These are phyloP conservation scores for Andrena minutula DNA, from an alignment of 2,888 invertebrate genomes.

Conservation along the genomic window DNA sequence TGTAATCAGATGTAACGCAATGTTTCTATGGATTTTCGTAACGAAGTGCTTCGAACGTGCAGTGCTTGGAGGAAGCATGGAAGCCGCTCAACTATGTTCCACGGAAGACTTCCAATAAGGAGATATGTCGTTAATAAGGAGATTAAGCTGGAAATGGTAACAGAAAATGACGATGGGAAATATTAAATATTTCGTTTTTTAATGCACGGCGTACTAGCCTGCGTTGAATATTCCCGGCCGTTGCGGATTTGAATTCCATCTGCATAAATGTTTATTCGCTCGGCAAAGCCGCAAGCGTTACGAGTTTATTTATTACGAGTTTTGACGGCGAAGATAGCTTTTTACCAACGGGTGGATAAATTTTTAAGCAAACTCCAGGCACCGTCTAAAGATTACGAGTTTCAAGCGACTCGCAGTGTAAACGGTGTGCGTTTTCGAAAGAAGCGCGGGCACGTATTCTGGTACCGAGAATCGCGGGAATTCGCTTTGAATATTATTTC, in stretches of 20 bases:
- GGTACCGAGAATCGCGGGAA: background rate
- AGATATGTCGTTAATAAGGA: background rate
- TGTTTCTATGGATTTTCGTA: background rate
- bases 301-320: constrained; percentile 23
- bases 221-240: background rate
- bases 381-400: background rate
- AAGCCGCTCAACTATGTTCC: background rate
- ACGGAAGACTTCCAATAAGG: background rate
- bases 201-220: background rate
- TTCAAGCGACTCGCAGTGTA: background rate
- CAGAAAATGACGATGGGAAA: background rate
- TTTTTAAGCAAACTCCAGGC: background rate
- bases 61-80: background rate
- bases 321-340: constrained; percentile 5
- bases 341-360: background rate
- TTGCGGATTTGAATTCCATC: constrained; percentile 8
- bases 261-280: constrained; percentile 32
- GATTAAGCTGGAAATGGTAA: background rate
- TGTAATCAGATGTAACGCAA: constrained; percentile 4
- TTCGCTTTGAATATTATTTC: background rate
- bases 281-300: background rate
- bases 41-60: background rate
- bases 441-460: background rate
- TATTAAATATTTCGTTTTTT: constrained; percentile 10
- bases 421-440: background rate